Percentiles rank a stretch among this genome's conserved stretches.
Conservation (phyloP, 2,113 vertebrate species). For the Onychorhynchus coronatus region DNA sequence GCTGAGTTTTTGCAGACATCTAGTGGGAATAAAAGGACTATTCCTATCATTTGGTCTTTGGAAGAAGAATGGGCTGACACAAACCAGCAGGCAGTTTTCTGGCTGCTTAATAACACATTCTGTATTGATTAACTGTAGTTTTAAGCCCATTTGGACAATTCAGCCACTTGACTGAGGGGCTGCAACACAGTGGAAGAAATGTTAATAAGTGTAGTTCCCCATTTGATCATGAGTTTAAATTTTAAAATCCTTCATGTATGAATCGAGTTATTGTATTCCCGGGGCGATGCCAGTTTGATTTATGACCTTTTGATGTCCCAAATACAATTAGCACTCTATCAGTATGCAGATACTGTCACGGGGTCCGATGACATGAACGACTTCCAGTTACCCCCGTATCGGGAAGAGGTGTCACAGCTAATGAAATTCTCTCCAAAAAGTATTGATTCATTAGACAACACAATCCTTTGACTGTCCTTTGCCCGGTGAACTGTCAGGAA, state of each 20-base stretch:
- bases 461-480: slow-evolving; percentile 58
- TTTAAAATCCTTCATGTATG: slow-evolving; percentile 46
- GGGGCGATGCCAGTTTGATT: slow-evolving; percentile 31
- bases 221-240: slow-evolving; percentile 56
- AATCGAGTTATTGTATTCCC: slow-evolving; percentile 37
- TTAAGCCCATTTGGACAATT: slow-evolving; percentile 65
- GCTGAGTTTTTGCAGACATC: background rate
- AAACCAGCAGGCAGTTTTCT: slow-evolving; percentile 62
- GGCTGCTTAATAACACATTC: slow-evolving; percentile 68
- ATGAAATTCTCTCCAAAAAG: slow-evolving; percentile 73
- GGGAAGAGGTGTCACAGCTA: slow-evolving; percentile 62
- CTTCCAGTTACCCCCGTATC: slow-evolving; percentile 60
- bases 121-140: slow-evolving; percentile 65
- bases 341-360: slow-evolving; percentile 37
- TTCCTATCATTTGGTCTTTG: slow-evolving; percentile 32
- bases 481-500: slow-evolving; percentile 31
- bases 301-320: slow-evolving; percentile 55
- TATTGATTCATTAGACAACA: slow-evolving; percentile 68
- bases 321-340: slow-evolving; percentile 46
- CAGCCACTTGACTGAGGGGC: slow-evolving; percentile 55
- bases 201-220: slow-evolving; percentile 49
- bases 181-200: slow-evolving; percentile 33
- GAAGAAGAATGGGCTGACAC: slow-evolving; percentile 53
- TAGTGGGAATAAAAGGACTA: slow-evolving; percentile 13
- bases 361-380: slow-evolving; percentile 66